Conservation (phyloP, 2,113 vertebrate species). For the Neomonachus schauinslandi region DNA sequence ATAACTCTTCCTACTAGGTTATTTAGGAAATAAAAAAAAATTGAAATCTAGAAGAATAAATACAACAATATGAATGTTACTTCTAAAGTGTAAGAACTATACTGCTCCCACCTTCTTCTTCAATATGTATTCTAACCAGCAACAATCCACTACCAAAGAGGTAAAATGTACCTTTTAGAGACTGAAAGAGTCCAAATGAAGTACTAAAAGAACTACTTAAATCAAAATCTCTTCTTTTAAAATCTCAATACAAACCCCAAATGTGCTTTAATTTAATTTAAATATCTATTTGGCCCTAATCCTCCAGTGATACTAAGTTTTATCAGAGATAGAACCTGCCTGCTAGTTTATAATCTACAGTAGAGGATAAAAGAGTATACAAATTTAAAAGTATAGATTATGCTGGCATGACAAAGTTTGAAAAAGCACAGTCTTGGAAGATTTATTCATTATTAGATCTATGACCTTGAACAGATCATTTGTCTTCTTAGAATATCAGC, state of each 20-base stretch:
- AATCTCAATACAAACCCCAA: not conserved
- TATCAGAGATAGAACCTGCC: not conserved
- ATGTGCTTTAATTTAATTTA: constrained; percentile 26
- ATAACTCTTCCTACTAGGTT: not conserved
- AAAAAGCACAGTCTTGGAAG: not conserved
- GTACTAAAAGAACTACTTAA: not conserved
- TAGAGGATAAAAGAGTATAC: not conserved
- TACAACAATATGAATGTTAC: not conserved
- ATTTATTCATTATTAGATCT: not conserved
- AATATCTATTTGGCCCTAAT: not conserved
- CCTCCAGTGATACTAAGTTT: not conserved
- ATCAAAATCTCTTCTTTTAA: constrained; percentile 15
- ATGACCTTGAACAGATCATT: constrained; percentile 3
- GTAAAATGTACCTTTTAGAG: constrained; percentile 14
- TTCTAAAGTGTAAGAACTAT: constrained; percentile 28
- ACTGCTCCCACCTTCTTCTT: not conserved
- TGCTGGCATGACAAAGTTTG: not conserved
- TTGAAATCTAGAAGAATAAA: constrained; percentile 16
- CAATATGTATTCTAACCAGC: not conserved
- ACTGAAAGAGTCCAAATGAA: constrained; percentile 5
- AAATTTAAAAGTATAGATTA: not conserved
- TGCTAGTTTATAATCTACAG: not conserved
- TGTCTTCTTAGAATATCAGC: not conserved
- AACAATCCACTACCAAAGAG: not conserved
- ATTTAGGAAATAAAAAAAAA: constrained; percentile 54